phyloP scores from a whole-genome alignment of 2,888 invertebrate species.

The Thymelicus acteon region DNA sequence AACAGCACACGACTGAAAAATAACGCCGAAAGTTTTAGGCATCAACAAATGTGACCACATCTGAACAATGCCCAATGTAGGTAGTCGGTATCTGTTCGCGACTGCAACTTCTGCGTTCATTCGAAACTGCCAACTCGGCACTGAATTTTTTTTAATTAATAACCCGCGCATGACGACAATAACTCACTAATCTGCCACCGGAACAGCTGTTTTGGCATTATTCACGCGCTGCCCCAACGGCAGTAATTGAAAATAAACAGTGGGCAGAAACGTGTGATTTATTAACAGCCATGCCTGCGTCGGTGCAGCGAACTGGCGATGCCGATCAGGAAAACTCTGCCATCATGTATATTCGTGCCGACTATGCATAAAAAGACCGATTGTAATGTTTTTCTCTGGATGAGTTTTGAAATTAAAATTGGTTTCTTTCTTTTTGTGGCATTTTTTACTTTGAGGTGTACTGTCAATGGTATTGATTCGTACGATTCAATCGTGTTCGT shows the following conservation, averaged over 20 bases:
- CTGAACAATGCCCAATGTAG: slow-evolving; percentile 24
- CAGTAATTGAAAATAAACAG: slow-evolving; percentile 77
- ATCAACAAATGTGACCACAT: slow-evolving; percentile 32
- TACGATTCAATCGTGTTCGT: too few species aligned
- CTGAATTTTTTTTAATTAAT: slow-evolving; percentile 54
- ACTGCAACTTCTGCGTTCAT: slow-evolving; percentile 18
- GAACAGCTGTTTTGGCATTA: slow-evolving; percentile 59
- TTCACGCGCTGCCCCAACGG: slow-evolving; percentile 49
- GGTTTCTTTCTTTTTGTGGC: too few species aligned
- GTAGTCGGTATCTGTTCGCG: slow-evolving; percentile 1
- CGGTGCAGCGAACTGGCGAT: slow-evolving; percentile 33
- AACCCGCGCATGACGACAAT: slow-evolving; percentile 51
- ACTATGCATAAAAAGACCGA: neutral
- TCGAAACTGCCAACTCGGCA: slow-evolving; percentile 6
- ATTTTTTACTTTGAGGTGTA: too few species aligned
- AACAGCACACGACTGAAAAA: slow-evolving; percentile 13
- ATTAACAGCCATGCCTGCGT: slow-evolving; percentile 54
- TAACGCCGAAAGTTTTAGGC: slow-evolving; percentile 21
- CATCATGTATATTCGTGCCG: slow-evolving; percentile 19
- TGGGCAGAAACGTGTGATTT: slow-evolving; percentile 58
- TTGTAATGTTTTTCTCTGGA: neutral
- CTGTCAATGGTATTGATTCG: too few species aligned
- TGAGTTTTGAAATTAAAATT: too few species aligned
- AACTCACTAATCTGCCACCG: slow-evolving; percentile 62
- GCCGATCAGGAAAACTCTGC: slow-evolving; percentile 31